A percentile compares a stretch with the other conserved stretches of the same genome.
These are phyloP conservation scores for Paramormyrops hopkinsi DNA, from an alignment of 2,797 vertebrate genomes.

Conservation along the genomic window DNA sequence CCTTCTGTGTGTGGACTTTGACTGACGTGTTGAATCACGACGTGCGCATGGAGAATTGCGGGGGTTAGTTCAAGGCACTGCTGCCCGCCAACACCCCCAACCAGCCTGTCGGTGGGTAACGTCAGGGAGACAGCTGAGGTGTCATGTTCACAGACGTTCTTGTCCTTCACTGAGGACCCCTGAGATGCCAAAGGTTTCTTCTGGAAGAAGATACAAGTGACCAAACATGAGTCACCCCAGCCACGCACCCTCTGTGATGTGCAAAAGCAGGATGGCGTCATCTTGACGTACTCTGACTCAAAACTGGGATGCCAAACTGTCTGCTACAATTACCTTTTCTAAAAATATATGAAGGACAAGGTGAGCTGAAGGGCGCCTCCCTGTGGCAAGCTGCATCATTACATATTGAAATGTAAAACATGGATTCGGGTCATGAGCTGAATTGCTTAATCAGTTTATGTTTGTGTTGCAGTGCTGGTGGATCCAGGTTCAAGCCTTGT, in stretches of 20 bases:
- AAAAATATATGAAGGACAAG: constrained; percentile 31
- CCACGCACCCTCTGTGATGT: background rate
- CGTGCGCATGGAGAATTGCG: background rate
- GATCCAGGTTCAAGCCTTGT: background rate
- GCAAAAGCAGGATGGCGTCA: background rate
- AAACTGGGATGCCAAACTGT: constrained; percentile 35
- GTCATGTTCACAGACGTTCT: background rate
- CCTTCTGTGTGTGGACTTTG: background rate
- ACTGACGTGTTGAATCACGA: background rate
- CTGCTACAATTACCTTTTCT: constrained; percentile 28
- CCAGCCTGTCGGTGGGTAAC: background rate
- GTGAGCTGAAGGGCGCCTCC: constrained; percentile 34
- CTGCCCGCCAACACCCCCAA: background rate
- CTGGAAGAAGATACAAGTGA: background rate
- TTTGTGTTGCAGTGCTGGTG: background rate
- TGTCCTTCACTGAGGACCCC: background rate
- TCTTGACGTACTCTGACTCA: constrained; percentile 33
- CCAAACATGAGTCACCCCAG: background rate
- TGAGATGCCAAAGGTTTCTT: background rate
- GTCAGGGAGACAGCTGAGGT: background rate
- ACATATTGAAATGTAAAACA: constrained; percentile 28
- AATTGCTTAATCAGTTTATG: background rate
- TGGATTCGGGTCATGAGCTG: constrained; percentile 19
- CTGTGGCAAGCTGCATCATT: constrained; percentile 37
- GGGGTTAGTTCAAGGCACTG: background rate